Conservation (phyloP, 2,888 invertebrate genomes). For the Chloroclystis v-ata region DNA sequence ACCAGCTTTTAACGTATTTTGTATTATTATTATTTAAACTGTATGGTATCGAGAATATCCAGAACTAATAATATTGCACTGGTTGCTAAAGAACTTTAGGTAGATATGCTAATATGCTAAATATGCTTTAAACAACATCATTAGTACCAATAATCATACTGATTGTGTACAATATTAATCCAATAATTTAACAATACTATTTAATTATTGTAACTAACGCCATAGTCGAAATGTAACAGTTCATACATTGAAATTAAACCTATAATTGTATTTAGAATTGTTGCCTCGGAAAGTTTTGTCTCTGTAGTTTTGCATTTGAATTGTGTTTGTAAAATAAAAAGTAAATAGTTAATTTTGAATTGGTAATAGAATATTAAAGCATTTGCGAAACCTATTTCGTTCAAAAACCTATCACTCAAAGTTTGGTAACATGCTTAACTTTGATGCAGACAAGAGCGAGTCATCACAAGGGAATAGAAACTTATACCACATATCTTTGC, state of each 20-base stretch:
- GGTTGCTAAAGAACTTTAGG: no score
- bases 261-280: neutral
- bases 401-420: slow-evolving; percentile 2
- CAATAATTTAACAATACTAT: slow-evolving; percentile 19
- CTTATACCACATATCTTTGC: neutral
- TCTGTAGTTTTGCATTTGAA: no score
- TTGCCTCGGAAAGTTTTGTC: no score
- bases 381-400: neutral
- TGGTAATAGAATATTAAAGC: no score
- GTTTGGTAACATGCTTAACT: neutral
- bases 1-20: neutral
- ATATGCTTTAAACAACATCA: slow-evolving; percentile 10
- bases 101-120: no score
- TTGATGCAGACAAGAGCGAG: slow-evolving; percentile 1
- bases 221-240: neutral
- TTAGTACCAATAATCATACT: slow-evolving; percentile 18
- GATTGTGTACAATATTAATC: slow-evolving; percentile 19
- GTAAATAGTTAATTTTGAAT: no score
- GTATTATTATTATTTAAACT: no score
- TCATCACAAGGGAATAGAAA: slow-evolving; percentile 2
- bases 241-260: neutral
- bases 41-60: no score
- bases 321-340: no score
- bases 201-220: slow-evolving; percentile 16
- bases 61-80: no score